A percentile compares a stretch with the other conserved stretches of the same genome.
Conservation (phyloP, 2,888 invertebrate species). For the Maniola hyperantus region DNA sequence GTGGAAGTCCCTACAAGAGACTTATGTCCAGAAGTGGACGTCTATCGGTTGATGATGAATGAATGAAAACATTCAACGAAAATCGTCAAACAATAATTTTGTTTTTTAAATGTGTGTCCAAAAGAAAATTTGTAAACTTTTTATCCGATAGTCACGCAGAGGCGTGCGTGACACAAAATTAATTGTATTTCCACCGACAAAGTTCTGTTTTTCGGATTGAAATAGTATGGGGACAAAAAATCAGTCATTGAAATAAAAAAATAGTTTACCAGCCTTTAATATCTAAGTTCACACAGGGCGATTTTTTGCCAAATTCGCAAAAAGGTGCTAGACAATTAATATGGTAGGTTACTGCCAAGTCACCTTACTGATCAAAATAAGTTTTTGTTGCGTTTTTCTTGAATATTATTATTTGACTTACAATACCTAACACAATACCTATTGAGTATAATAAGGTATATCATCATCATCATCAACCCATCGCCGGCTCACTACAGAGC, state of each 20-base stretch:
- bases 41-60: too few species aligned
- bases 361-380: background rate
- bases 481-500: too few species aligned
- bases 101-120: too few species aligned
- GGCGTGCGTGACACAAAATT: background rate
- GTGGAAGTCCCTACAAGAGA: too few species aligned
- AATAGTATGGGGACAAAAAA: slow-evolving; percentile 4
- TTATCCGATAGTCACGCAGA: background rate
- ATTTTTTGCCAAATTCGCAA: slow-evolving; percentile 8
- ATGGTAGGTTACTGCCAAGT: background rate
- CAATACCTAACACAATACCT: too few species aligned
- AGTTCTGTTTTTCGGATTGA: background rate
- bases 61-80: too few species aligned
- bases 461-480: too few species aligned
- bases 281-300: slow-evolving; percentile 1
- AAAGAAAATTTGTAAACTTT: background rate
- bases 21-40: too few species aligned
- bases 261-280: slow-evolving; percentile 4
- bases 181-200: slow-evolving; percentile 14
- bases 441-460: too few species aligned
- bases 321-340: background rate
- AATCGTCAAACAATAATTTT: too few species aligned
- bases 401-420: background rate
- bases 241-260: slow-evolving; percentile 9
- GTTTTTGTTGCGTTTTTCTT: slow-evolving; percentile 4